Base-by-base conservation (phyloP, 2,113 vertebrate species). In the Numenius arquata region DNA sequence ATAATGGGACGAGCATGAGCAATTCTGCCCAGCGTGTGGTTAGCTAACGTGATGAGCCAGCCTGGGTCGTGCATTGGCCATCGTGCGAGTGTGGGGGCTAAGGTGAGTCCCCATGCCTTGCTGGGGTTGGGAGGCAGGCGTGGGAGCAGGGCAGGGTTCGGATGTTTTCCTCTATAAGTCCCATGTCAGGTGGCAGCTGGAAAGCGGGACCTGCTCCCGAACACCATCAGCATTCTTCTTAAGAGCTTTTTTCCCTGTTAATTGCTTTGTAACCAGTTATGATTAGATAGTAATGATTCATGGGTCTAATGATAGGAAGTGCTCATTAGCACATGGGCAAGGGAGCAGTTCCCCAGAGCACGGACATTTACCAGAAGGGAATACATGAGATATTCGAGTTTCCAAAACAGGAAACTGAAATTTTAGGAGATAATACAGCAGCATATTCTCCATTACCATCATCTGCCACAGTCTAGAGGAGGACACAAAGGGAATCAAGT, bases 211-310 rank as follows among this genome's bases (percentile, higher is more conserved):
- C 52, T 67, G 52, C 79, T 95, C 73, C 65, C 5, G 2, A 63
- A 67, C 65, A 95, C 55, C 52, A 65, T 56, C 86, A 95, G 34
- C 41, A 63, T 92, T 80, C 56, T 91, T 85, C 61, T 87, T 15
- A 48, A 67, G 80, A 87, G 65, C 12, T 27, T 95, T 92, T 73
- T 53, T 23, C 2, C 8, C 22, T 59, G 26, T 63, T 92, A 91
- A 82, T 95, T 92, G 86, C 70, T 78, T 85, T 89, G 62, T 85
- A 95, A 36, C 61, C 73, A 50, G 5, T 87, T 95, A 55, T 82
- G 93, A 92, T 94, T 90, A 82, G 91, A 43, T 58, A 74, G 91
- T 87, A 89, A 68, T 95, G 73, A 94, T 72, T 95, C 61, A 47
- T 75, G 65, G 43, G 70, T 85, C 73, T 87, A 73, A 48, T 78